phyloP scores from a whole-genome alignment of 2,797 vertebrate genomes.

The Anas bernieri region DNA sequence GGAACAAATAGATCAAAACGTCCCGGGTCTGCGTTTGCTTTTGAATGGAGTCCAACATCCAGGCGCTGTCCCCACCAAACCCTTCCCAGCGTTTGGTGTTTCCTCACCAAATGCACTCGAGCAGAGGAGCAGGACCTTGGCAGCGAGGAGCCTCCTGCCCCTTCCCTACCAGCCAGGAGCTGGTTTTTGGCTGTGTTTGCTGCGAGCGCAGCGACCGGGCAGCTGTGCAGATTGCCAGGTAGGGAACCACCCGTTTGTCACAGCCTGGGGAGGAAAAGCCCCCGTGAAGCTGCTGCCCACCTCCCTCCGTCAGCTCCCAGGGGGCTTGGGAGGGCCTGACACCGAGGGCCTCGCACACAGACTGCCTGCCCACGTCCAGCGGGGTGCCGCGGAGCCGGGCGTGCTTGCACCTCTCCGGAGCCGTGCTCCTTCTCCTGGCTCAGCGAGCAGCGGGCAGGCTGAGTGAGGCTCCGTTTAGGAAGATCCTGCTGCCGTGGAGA shows the following conservation, averaged over 20 bases:
- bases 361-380: constrained; percentile 37
- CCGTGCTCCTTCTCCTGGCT: neutral
- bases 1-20: neutral
- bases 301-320: too few relatives aligned
- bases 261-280: neutral
- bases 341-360: constrained; percentile 32
- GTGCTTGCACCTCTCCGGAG: constrained; percentile 24
- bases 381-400: neutral
- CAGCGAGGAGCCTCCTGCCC: neutral
- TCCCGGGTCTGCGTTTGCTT: accelerated
- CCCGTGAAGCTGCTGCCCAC: too few relatives aligned
- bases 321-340: neutral
- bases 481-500: neutral
- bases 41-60: neutral
- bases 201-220: accelerated
- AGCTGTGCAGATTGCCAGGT: accelerated
- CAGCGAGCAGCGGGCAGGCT: neutral
- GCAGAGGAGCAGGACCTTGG: neutral
- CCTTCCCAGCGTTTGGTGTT: neutral
- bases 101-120: neutral
- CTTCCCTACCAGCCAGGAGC: neutral
- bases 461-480: neutral
- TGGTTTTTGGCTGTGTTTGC: accelerated
- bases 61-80: accelerated
- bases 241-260: neutral